Evolutionary conservation across 2,113 vertebrate species (phyloP).

Genomic region (Canis aureus): DNA sequence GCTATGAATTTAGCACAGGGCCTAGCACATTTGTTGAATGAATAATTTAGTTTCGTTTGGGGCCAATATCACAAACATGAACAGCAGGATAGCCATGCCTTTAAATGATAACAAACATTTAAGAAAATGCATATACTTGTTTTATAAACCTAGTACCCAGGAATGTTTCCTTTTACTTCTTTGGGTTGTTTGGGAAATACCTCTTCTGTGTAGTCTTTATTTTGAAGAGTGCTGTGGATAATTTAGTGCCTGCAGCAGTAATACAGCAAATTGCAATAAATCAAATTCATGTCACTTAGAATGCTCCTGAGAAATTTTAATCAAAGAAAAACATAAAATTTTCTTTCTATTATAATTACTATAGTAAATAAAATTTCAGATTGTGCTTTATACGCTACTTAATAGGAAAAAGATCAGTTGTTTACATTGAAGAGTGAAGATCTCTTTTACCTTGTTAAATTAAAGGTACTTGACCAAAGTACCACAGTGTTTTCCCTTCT

Average conservation of each 20-base stretch:
- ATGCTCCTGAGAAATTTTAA: conserved; percentile 23
- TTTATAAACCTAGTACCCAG: background rate
- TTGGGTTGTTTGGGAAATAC: background rate
- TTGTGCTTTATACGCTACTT: conserved; percentile 25
- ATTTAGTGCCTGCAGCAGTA: background rate
- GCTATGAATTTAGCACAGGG: background rate
- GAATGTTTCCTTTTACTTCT: background rate
- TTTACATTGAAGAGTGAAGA: background rate
- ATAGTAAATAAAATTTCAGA: conserved; percentile 14
- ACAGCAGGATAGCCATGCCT: background rate
- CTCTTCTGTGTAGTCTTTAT: conserved; percentile 5
- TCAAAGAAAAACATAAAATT: background rate
- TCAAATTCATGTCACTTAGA: conserved; percentile 30
- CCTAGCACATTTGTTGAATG: background rate
- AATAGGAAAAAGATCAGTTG: background rate
- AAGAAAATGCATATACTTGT: background rate
- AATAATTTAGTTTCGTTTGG: background rate
- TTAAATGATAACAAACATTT: background rate
- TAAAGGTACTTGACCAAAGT: background rate
- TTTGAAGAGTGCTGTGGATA: background rate
- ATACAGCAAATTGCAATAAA: background rate
- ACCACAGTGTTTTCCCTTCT: background rate
- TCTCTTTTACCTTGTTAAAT: background rate
- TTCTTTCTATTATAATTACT: background rate
- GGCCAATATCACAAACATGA: background rate